Base-by-base conservation (phyloP, 2,113 vertebrate species). In the Pterophyllum scalare region DNA sequence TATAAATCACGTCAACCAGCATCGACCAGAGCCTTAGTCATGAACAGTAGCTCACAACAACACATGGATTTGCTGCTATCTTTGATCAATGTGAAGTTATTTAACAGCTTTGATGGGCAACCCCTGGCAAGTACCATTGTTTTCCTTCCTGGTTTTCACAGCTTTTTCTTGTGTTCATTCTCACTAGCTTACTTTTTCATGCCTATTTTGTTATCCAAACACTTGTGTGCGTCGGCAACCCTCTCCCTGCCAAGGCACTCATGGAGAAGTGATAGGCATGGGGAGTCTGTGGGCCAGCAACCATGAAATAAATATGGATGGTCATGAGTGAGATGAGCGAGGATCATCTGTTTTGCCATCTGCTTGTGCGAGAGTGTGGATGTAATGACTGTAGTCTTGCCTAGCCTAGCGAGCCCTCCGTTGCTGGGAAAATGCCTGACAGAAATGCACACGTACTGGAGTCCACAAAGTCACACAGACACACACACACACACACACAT, bases 281-380 rank as follows among this genome's bases (percentile, higher is more conserved):
- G 93, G 94, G 91, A 90, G 91, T 93, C 87, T 93, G 90, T 86
- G 92, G 93, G 95, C 93, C 94, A 95, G 94, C 93, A 94, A 94
- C 94, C 94, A 94, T 95, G 94, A 96, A 96, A 96, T 96, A 96
- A 96, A 96, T 96, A 96, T 95, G 95, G 95, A 95, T 92, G 94
- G 93, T 94, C 91, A 95, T 95, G 95, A 95, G 94, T 92, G 93
- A 94, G 93, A 95, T 92, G 94, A 95, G 95, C 90, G 91, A 91
- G 91, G 94, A 96, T 96, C 95, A 96, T 96, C 95, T 96, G 95
- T 91, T 95, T 94, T 89, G 94, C 96, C 96, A 96, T 96, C 95
- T 96, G 96, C 91, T 95, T 94, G 91, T 86, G 92, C 81, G 85
- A 93, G 89, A 91, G 89, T 84, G 92, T 91, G 91, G 88, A 91